Percentiles rank a stretch among this genome's conserved stretches.
Evolutionary conservation across 2,113 vertebrate species (phyloP).

Genomic region (Thermophis baileyi): DNA sequence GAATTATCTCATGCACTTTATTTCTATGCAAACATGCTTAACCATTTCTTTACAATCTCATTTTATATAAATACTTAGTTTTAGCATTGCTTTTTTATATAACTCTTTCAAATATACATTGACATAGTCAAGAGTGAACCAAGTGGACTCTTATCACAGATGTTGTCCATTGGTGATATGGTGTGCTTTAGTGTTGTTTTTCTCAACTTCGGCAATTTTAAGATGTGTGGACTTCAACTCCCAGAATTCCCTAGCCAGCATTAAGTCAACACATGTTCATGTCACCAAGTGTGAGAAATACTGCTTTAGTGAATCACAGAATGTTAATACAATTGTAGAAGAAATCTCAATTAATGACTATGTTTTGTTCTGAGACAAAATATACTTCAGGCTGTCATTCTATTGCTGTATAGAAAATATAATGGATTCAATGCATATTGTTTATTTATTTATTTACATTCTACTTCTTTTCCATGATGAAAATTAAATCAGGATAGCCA

Average conservation of each 20-base stretch:
- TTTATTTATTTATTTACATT: background rate
- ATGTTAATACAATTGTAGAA: background rate
- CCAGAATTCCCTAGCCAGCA: background rate
- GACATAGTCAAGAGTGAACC: background rate
- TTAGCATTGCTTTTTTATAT: background rate
- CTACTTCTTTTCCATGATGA: background rate
- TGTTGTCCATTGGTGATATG: background rate
- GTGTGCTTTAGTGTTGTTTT: background rate
- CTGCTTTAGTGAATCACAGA: background rate
- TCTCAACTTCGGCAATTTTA: background rate
- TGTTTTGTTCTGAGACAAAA: background rate
- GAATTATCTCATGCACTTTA: background rate
- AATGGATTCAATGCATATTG: background rate
- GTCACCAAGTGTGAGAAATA: background rate
- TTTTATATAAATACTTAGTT: background rate
- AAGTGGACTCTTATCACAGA: background rate
- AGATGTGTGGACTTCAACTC: background rate
- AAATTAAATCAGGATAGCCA: background rate
- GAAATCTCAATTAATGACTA: background rate
- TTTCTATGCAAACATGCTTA: background rate
- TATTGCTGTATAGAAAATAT: background rate
- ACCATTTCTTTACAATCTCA: background rate
- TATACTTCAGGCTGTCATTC: background rate
- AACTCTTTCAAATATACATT: background rate
- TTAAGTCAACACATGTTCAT: background rate